Conservation (phyloP, 2,888 invertebrate species). For the Geotrupes spiniger region DNA sequence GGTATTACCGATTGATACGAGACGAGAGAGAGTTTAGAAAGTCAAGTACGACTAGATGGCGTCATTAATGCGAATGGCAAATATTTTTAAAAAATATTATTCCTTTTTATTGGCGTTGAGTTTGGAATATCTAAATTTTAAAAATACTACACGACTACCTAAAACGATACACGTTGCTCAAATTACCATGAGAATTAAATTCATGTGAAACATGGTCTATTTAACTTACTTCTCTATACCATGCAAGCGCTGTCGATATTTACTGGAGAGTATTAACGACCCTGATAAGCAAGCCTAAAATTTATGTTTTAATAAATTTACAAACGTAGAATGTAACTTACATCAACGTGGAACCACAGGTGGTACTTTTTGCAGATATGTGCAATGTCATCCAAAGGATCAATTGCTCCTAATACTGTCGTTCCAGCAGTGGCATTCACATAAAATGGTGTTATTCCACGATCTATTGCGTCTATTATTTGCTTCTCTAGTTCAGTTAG, state of each 20-base stretch:
- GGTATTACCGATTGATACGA: too few species aligned
- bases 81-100: too few species aligned
- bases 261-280: slow-evolving; percentile 24
- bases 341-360: slow-evolving; percentile 83
- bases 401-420: slow-evolving; percentile 81
- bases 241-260: slow-evolving; percentile 19
- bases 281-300: slow-evolving; percentile 28
- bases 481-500: slow-evolving; percentile 58
- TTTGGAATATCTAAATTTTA: too few species aligned
- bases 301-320: slow-evolving; percentile 3
- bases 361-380: slow-evolving; percentile 64
- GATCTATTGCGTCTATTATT: slow-evolving; percentile 51
- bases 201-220: too few species aligned
- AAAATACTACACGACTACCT: too few species aligned
- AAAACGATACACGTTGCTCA: too few species aligned
- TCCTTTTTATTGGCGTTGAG: too few species aligned
- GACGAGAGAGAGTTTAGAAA: too few species aligned
- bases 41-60: too few species aligned
- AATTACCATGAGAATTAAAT: too few species aligned
- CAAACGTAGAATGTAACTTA: too few species aligned
- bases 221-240: slow-evolving; percentile 19
- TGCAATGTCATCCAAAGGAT: slow-evolving; percentile 67
- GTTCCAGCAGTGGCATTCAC: slow-evolving; percentile 78
- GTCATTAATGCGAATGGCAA: too few species aligned
- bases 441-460: slow-evolving; percentile 61